These are phyloP conservation scores for Priapulus caudatus DNA, from an alignment of 2,888 invertebrate genomes.

Conservation along the genomic window DNA sequence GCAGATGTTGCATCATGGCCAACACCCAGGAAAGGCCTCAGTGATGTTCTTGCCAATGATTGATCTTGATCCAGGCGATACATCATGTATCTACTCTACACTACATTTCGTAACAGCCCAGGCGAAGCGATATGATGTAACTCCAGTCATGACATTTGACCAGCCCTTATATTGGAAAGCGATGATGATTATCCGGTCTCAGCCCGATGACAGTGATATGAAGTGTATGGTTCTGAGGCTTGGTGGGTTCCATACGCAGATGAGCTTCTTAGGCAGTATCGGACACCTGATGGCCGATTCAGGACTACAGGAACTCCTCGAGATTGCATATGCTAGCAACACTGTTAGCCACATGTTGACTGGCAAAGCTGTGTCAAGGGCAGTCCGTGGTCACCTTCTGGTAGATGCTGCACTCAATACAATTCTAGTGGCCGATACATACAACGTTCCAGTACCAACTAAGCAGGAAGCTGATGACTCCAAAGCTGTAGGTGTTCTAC, in stretches of 20 bases:
- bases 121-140: conserved; percentile 10
- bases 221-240: conserved; percentile 13
- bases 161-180: no score
- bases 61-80: conserved; percentile 14
- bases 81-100: conserved; percentile 15
- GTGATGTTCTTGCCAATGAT: conserved; percentile 16
- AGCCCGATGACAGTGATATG: conserved; percentile 11
- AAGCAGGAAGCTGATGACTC: no score
- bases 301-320: conserved; percentile 18
- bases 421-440: no score
- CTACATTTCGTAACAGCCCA: conserved; percentile 13
- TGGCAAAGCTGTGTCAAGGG: conserved; percentile 18
- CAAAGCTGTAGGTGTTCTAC: no score
- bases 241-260: conserved; percentile 19
- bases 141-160: no score
- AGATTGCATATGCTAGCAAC: conserved; percentile 15
- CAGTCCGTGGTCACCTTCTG: conserved; percentile 17
- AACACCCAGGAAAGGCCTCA: no score
- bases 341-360: conserved; percentile 17
- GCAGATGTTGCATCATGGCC: no score
- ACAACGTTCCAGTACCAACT: no score
- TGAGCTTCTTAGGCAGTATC: conserved; percentile 17
- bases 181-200: conserved; percentile 16
- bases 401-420: no score
- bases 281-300: conserved; percentile 18